Base-by-base conservation (phyloP, 2,113 vertebrate species). In the Stegastes partitus region DNA sequence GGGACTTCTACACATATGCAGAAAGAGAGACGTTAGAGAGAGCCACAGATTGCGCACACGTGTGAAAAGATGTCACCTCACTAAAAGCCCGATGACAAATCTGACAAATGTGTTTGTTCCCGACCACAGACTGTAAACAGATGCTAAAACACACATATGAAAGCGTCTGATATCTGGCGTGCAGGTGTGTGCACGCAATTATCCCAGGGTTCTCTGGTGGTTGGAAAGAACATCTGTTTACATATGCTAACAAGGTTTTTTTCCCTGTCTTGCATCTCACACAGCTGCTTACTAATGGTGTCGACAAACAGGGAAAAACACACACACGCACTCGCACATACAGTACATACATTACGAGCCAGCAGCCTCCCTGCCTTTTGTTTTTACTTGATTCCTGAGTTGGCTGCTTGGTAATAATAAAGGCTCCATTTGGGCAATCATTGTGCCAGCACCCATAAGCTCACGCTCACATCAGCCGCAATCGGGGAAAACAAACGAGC, bases 1-100 rank as follows among this genome's bases (percentile, higher is more conserved):
- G 21, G 98, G 98, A 90, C 98, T 99, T 95, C 98, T 99, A 88
- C 31, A 62, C 22, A 73, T 28, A 75, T 10, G 54, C 57, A 83
- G 2, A 71, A 3, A 71, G 10, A 68, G 11, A 66, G 15, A 53
- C 2, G 62, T 21, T 54, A 39, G 55, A 74, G n/a, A 81, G 50
- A 58, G 65, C 72, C 63, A 79, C 82, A 91, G 61, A 83, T 87
- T 90, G 81, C 68, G 42, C 18, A 10, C 87, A 89, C n/a, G 77
- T 88, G 89, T 89, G 59, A 56, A 75, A 63, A 68, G 61, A 84
- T 89, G 72, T 89, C 77, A 72, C 74, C 56, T 68, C 70, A 63
- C 74, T 72, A 75, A 80, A 81, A 87, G 54, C 42, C 0, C 61
- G 71, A 47, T 56, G 66, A 79, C 63, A 82, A 73, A 80, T 83